Conservation (phyloP, 2,888 invertebrate species). For the Physocephala rufipes region DNA sequence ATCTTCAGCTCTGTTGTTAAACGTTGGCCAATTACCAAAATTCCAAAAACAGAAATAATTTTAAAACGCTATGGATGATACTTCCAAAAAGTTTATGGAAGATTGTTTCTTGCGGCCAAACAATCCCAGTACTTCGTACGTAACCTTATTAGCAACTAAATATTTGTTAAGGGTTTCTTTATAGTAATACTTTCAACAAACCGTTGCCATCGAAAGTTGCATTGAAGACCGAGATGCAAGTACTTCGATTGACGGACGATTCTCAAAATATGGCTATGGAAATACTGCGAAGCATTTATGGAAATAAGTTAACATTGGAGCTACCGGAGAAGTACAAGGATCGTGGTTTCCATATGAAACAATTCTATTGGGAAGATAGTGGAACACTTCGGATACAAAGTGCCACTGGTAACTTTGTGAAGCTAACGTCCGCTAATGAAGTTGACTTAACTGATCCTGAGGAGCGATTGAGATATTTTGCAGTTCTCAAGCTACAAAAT, state of each 20-base stretch:
- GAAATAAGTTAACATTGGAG: slow-evolving; percentile 72
- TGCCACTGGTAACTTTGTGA: slow-evolving; percentile 73
- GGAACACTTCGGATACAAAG: slow-evolving; percentile 77
- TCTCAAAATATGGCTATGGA: slow-evolving; percentile 79
- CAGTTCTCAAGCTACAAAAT: slow-evolving; percentile 76
- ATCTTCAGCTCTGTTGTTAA: too few relatives aligned
- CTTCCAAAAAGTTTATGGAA: slow-evolving; percentile 70
- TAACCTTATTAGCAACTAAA: background rate
- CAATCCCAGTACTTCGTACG: slow-evolving; percentile 46
- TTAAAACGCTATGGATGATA: slow-evolving; percentile 68
- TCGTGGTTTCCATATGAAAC: slow-evolving; percentile 73
- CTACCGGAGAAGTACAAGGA: slow-evolving; percentile 73
- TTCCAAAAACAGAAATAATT: background rate
- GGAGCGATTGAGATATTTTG: slow-evolving; percentile 75
- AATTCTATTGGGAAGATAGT: slow-evolving; percentile 80
- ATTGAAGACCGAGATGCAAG: slow-evolving; percentile 80
- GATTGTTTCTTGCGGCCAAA: slow-evolving; percentile 74
- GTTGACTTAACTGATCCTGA: slow-evolving; percentile 66
- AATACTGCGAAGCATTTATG: slow-evolving; percentile 78
- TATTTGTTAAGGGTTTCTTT: slow-evolving; percentile 2
- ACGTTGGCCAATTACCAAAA: background rate
- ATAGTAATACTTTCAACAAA: slow-evolving; percentile 63
- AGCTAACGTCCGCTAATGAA: slow-evolving; percentile 61
- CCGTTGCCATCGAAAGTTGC: slow-evolving; percentile 67
- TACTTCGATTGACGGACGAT: slow-evolving; percentile 73